A percentile compares a stretch with the other conserved stretches of the same genome.
Evolutionary conservation across 1,140 invertebrate species (phyloP).

Genomic region (Adelges cooleyi): DNA sequence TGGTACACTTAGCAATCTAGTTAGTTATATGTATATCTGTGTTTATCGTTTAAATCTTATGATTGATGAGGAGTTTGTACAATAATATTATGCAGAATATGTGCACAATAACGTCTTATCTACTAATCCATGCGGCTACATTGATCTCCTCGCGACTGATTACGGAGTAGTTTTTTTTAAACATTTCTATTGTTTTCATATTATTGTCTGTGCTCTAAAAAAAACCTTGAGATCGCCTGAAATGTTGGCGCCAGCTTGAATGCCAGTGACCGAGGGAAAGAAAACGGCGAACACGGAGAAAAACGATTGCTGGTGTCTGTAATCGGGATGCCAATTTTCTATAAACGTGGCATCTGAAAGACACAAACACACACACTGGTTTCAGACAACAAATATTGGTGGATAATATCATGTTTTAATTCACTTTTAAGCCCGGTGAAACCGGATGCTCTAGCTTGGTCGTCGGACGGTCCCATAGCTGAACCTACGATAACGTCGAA

Average conservation of each 20-base stretch:
- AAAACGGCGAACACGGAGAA: constrained; percentile 92
- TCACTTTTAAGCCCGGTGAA: constrained; percentile 65
- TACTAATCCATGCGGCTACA: no score
- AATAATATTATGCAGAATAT: no score
- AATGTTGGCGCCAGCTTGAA: constrained; percentile 94
- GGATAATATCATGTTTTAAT: constrained; percentile 44
- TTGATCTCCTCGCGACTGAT: no score
- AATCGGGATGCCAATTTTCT: constrained; percentile 65
- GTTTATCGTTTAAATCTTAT: no score
- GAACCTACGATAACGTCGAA: not conserved
- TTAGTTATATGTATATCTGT: no score
- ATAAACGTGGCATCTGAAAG: constrained; percentile 52
- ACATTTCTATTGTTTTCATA: no score
- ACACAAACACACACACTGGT: not conserved
- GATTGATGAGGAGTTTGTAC: no score
- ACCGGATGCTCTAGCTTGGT: constrained; percentile 48
- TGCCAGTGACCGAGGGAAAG: constrained; percentile 91
- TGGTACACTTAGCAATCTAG: no score
- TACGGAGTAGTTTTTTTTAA: no score
- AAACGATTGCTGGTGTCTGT: constrained; percentile 64
- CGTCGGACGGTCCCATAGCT: not conserved
- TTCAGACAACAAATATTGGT: constrained; percentile 29
- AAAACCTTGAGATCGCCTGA: constrained; percentile 85
- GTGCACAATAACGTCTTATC: no score
- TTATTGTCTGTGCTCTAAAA: no score